Base-by-base conservation (phyloP, 2,888 invertebrate genomes). In the Portevinia maculata region DNA sequence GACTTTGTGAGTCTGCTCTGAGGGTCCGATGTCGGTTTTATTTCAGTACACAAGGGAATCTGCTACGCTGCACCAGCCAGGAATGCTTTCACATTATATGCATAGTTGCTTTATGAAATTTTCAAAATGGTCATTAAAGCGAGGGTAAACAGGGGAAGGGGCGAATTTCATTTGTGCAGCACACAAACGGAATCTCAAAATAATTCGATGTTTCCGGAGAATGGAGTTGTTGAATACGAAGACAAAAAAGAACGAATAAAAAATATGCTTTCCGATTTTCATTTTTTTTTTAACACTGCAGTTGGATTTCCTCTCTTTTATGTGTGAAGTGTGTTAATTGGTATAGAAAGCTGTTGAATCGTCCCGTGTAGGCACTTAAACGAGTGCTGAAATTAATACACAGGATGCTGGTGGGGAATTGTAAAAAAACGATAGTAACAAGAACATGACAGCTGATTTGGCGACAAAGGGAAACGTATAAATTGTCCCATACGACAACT, bases 141-240 rank as follows among this genome's bases (percentile, higher is more conserved):
- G n/a, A 46, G 11, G 17, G 8, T 15, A 50, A 32, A 30, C 9
- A 17, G 17, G 17, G 19, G 2, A n/a, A 34, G 32, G 55, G 21
- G 32, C 41, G 69, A 32, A 70, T 70, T 64, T 59, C 21, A 59
- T 81, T 76, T 71, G 37, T 37, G 65, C 60, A 60, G 37, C 2
- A 24, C 2, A 30, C 62, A 57, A 57, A 76, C 64, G 70, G 39
- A 59, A 60, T 53, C 41, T 53, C 39, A 65, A 71, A 81, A 81
- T 65, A 78, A 83, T 83, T 83, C 81, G 78, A 55, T 67, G 76
- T 52, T 83, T 83, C 83, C 83, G 83, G 78, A 78, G 78, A 15
- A n/a, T 15, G 30, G 30, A 30, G 15, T 48, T 28, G 59, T 41
- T 39, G 17, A 15, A 39, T 8, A n/a, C 3, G 17, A 19, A 19